Evolutionary conservation across 1,140 invertebrate genomes (phyloP).

Genomic region (Caenorhabditis briggsae): DNA sequence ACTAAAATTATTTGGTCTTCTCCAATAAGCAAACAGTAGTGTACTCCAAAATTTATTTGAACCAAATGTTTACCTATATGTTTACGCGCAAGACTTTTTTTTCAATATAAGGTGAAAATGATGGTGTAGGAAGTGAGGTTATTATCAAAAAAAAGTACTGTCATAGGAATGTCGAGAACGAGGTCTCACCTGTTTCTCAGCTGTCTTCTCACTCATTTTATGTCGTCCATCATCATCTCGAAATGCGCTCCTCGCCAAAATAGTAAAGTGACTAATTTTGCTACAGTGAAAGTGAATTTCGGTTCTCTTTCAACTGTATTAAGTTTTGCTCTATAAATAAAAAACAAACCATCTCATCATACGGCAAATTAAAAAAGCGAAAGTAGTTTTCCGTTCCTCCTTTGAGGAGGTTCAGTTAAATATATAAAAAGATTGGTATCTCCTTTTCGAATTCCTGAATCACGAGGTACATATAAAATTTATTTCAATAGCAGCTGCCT

Average conservation of each 20-base stretch:
- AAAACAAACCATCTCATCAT: constrained; percentile 2
- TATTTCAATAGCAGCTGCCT: neutral
- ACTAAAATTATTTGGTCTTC: neutral
- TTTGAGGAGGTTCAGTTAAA: neutral
- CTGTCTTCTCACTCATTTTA: constrained; percentile 23
- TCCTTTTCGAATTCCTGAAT: neutral
- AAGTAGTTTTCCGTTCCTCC: neutral
- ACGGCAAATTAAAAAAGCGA: constrained; percentile 43
- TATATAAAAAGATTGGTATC: neutral
- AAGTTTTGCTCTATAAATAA: constrained; percentile 8
- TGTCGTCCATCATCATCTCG: neutral
- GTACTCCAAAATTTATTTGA: neutral
- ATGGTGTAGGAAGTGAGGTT: neutral
- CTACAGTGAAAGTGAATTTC: neutral
- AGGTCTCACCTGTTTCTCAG: constrained; percentile 52
- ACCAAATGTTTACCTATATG: constrained; percentile 4
- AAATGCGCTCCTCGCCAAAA: neutral
- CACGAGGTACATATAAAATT: neutral
- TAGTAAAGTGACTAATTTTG: constrained; percentile 4
- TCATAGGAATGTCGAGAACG: neutral
- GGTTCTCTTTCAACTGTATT: neutral
- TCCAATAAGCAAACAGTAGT: neutral
- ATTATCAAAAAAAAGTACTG: constrained; percentile 20
- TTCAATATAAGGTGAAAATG: neutral
- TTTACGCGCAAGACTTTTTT: neutral